Conservation (phyloP, 2,113 vertebrate genomes). For the Nycticebus coucang region DNA sequence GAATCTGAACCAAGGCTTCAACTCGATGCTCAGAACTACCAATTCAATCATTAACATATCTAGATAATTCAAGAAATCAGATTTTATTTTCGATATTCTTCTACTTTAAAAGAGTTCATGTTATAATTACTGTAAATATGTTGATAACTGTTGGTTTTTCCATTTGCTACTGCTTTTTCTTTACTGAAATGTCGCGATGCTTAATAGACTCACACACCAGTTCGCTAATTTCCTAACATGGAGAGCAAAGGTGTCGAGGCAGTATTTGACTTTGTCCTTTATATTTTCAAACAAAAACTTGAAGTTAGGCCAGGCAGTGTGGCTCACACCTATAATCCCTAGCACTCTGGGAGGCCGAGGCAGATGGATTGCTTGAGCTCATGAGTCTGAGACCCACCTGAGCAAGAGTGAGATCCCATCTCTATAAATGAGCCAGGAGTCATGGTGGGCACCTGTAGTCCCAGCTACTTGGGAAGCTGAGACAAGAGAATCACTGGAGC, state of each 20-base stretch:
- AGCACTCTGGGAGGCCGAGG: no score
- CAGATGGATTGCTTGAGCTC: no score
- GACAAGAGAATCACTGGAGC: no score
- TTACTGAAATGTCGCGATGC: conserved; percentile 15
- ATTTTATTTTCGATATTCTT: background rate
- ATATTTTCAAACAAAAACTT: conserved; percentile 65
- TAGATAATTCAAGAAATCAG: background rate
- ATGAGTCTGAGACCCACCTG: no score
- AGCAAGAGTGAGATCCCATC: no score
- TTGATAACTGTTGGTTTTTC: background rate
- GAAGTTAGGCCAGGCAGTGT: background rate
- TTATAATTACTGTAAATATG: background rate
- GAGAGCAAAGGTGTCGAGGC: conserved; percentile 3
- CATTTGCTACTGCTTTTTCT: background rate
- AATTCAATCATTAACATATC: background rate
- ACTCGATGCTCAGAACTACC: background rate
- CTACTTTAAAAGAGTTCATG: background rate
- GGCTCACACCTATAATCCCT: no score
- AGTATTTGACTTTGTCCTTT: conserved; percentile 52
- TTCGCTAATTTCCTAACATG: conserved; percentile 45
- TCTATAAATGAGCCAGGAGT: no score
- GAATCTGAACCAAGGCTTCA: no score
- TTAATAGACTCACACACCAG: conserved; percentile 8
- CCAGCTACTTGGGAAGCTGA: no score
- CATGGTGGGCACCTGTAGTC: no score